phyloP scores from a whole-genome alignment of 2,113 vertebrate species.

The Cottus gobio region DNA sequence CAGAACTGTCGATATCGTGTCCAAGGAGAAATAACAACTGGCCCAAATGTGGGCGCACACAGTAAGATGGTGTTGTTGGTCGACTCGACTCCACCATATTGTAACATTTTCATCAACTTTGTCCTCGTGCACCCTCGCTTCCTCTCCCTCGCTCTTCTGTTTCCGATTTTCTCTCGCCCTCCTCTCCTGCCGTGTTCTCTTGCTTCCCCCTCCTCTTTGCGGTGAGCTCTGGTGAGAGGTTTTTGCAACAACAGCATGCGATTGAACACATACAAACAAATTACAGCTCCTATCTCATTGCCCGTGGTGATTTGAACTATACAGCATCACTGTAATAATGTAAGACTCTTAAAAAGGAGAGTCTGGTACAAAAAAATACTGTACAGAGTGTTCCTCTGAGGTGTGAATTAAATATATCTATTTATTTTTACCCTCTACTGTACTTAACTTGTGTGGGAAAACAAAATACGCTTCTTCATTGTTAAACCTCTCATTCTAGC shows the following conservation, averaged over 20 bases:
- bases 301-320: not conserved
- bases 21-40: not conserved
- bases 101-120: slow-evolving; percentile 28
- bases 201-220: slow-evolving; percentile 9
- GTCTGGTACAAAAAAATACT: not conserved
- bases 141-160: slow-evolving; percentile 28
- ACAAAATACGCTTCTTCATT: not conserved
- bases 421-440: not conserved
- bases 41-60: not conserved
- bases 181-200: not conserved
- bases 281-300: slow-evolving; percentile 1
- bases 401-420: not conserved
- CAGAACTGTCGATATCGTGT: not conserved
- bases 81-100: slow-evolving; percentile 5
- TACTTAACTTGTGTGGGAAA: not conserved
- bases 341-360: not conserved
- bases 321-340: not conserved
- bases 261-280: not conserved
- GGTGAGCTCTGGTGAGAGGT: slow-evolving; percentile 16
- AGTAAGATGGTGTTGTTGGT: not conserved
- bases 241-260: not conserved
- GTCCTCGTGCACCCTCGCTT: slow-evolving; percentile 32
- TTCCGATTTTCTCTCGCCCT: slow-evolving; percentile 24
- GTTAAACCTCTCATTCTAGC: slow-evolving; percentile 9
- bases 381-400: slow-evolving; percentile 1